phyloP scores from a whole-genome alignment of 2,888 invertebrate genomes.

The Pachliopta kotzebuea region DNA sequence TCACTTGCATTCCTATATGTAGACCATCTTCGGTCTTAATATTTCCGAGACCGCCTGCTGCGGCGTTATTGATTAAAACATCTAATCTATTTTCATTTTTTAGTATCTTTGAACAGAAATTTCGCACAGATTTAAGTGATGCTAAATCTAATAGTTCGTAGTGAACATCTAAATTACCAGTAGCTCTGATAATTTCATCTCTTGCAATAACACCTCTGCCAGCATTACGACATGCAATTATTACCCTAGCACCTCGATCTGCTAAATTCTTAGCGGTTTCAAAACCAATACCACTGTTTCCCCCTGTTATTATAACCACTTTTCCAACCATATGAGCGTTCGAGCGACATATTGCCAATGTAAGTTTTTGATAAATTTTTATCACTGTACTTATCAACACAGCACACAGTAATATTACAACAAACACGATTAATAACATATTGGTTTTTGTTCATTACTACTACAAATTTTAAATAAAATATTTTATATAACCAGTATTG shows the following conservation, averaged over 20 bases:
- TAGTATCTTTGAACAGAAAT: constrained; percentile 79
- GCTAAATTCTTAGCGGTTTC: constrained; percentile 77
- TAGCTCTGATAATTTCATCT: constrained; percentile 59
- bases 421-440: constrained; percentile 9
- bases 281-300: constrained; percentile 75
- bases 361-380: constrained; percentile 67
- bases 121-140: constrained; percentile 71
- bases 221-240: constrained; percentile 73
- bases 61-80: constrained; percentile 82
- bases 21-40: constrained; percentile 83
- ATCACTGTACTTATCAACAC: constrained; percentile 45
- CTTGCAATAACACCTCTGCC: constrained; percentile 59
- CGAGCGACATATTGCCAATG: constrained; percentile 62
- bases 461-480: not conserved
- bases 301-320: constrained; percentile 71
- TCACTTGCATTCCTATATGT: constrained; percentile 85
- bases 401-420: constrained; percentile 37
- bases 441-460: not conserved
- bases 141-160: constrained; percentile 64
- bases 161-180: constrained; percentile 60
- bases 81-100: constrained; percentile 74
- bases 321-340: constrained; percentile 73
- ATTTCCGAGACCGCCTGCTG: constrained; percentile 69
- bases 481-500: not conserved
- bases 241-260: constrained; percentile 71